These are phyloP conservation scores for Hoplodrina ambigua DNA, from an alignment of 2,888 invertebrate genomes.

Conservation along the genomic window DNA sequence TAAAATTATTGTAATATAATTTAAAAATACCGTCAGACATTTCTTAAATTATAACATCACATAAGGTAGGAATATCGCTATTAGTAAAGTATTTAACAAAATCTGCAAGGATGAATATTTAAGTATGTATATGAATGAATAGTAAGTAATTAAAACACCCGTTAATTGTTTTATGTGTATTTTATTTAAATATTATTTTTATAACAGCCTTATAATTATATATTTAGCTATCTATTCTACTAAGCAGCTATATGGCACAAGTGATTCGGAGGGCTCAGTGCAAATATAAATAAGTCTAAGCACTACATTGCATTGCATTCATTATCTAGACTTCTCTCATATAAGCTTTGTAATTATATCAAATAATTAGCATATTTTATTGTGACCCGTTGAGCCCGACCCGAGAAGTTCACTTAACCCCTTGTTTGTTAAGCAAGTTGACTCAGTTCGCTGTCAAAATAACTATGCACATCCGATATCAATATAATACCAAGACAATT, in stretches of 20 bases:
- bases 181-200: slow-evolving; percentile 54
- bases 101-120: not conserved
- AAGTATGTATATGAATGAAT: not conserved
- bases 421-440: too few relatives aligned
- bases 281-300: slow-evolving; percentile 59
- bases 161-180: slow-evolving; percentile 35
- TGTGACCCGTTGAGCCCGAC: too few relatives aligned
- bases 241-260: slow-evolving; percentile 76
- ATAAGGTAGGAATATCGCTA: too few relatives aligned
- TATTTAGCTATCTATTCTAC: slow-evolving; percentile 66
- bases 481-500: too few relatives aligned
- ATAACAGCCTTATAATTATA: slow-evolving; percentile 60
- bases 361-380: not conserved
- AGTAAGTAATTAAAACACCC: slow-evolving; percentile 19
- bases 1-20: too few relatives aligned
- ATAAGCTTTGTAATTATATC: too few relatives aligned
- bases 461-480: too few relatives aligned
- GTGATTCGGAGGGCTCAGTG: slow-evolving; percentile 76
- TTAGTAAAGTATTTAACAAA: not conserved
- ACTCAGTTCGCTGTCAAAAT: too few relatives aligned
- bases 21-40: not conserved
- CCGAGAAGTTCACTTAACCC: too few relatives aligned
- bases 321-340: slow-evolving; percentile 10
- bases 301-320: slow-evolving; percentile 25
- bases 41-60: not conserved